Evolutionary conservation across 2,113 vertebrate species (phyloP).

Genomic region (Oncorhynchus masou): DNA sequence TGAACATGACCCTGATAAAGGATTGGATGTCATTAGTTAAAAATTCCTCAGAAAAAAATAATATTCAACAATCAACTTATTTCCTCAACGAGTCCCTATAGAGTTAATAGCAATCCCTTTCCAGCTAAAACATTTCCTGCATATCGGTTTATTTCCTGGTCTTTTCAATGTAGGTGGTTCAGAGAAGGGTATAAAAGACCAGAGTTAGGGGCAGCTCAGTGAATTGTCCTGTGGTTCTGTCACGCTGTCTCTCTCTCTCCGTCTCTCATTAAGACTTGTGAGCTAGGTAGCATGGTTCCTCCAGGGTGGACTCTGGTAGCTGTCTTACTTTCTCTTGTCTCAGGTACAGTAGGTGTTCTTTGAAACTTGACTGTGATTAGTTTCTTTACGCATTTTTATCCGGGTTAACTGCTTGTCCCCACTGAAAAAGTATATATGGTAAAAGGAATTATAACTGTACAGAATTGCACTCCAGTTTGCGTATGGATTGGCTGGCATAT

Average conservation of each 20-base stretch:
- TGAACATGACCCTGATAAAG: too few species aligned
- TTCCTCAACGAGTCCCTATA: not conserved
- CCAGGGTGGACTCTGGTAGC: slow-evolving; percentile 22
- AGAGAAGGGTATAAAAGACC: slow-evolving; percentile 34
- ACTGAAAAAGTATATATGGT: too few species aligned
- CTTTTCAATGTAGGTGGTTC: slow-evolving; percentile 12
- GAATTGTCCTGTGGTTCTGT: too few species aligned
- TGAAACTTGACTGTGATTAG: not conserved
- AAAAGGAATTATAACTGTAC: not conserved
- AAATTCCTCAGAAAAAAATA: not conserved
- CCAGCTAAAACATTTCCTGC: not conserved
- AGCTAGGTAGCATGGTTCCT: slow-evolving; percentile 32
- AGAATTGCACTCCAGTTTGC: not conserved
- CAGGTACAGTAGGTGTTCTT: slow-evolving; percentile 43
- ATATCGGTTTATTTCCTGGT: slow-evolving; percentile 50
- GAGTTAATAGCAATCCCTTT: not conserved
- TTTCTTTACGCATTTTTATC: not conserved
- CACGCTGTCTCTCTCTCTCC: not conserved
- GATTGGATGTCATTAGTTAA: too few species aligned
- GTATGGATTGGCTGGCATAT: not conserved
- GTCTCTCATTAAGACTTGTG: not conserved
- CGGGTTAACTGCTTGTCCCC: too few species aligned
- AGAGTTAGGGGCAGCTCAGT: not conserved
- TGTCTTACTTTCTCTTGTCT: slow-evolving; percentile 27
- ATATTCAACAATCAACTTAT: slow-evolving; percentile 37